A percentile compares a stretch with the other conserved stretches of the same genome.
These are phyloP conservation scores for Neoaliturus tenellus DNA, from an alignment of 2,888 invertebrate species.

Conservation along the genomic window DNA sequence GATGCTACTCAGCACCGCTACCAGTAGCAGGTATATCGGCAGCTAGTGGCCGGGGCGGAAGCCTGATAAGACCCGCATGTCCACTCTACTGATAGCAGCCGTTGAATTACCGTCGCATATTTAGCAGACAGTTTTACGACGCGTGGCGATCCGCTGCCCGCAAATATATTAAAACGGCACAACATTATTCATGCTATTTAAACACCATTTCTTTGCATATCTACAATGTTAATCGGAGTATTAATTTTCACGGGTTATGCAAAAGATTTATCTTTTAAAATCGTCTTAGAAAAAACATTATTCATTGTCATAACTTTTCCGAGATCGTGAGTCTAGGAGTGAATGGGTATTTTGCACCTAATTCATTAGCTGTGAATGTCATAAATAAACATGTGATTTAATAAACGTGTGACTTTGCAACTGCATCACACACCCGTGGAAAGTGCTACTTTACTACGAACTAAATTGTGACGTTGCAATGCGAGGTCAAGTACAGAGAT, in stretches of 20 bases:
- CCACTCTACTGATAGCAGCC: slow-evolving; percentile 36
- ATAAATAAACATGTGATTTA: background rate
- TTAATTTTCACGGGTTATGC: background rate
- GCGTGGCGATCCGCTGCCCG: slow-evolving; percentile 7
- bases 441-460: too few species aligned
- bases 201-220: background rate
- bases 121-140: slow-evolving; percentile 35
- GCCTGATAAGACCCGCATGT: slow-evolving; percentile 37
- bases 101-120: slow-evolving; percentile 28
- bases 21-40: slow-evolving; percentile 9
- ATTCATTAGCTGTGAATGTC: background rate
- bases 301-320: background rate
- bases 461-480: too few species aligned
- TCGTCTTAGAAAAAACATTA: background rate
- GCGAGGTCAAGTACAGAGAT: background rate
- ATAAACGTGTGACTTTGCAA: too few species aligned
- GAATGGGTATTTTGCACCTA: background rate
- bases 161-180: slow-evolving; percentile 13
- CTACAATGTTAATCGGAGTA: background rate
- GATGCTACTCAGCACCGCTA: background rate
- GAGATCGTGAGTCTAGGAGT: background rate
- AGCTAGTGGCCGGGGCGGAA: slow-evolving; percentile 26
- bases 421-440: too few species aligned
- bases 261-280: background rate
- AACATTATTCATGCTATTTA: slow-evolving; percentile 29